Base-by-base conservation (phyloP, 2,888 invertebrate genomes). In the Lobophora halterata region DNA sequence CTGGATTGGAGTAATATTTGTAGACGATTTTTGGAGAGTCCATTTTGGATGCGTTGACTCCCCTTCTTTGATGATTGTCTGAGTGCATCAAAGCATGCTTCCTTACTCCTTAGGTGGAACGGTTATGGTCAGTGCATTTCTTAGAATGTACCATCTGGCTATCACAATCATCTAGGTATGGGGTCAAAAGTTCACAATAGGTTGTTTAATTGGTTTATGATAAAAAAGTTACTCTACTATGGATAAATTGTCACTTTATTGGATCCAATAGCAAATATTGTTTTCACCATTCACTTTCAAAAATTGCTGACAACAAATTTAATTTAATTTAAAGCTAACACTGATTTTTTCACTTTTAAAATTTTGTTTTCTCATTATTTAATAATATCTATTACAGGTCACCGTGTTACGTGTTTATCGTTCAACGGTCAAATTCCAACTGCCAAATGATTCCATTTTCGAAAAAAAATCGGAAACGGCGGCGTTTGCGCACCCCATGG, bases 1-100 rank as follows among this genome's bases (percentile, higher is more conserved):
- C 94, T 33, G 94, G 94, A 67, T 95, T 95, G 3, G 92, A 92
- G 61, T 95, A 95, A 58, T 92, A 92, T 71, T 91, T 89, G 65
- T 88, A 88, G 1, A 88, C 75, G 4, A 88, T 88, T 65, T 86
- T 88, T 14, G 88, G 88, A 9, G 88, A 88, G 49, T 88, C 86
- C 88, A 88, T 87, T 6, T 29, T 56, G 40, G 6, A n/a, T n/a
- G n/a, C n/a, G n/a, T n/a, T n/a, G n/a, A n/a, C n/a, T n/a, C n/a
- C n/a, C n/a, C n/a, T n/a, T n/a, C n/a, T n/a, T n/a, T n/a, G n/a
- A n/a, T n/a, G n/a, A 37, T 35, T 14, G 41, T 31, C 39, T 23
- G 36, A 26, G 31, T 26, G 38, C 55, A 51, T 60, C 57, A 67
- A 61, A 65, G 58, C 76, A 73, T 77, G 45, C 19, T 65, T 74